Base-by-base conservation (phyloP, 2,797 vertebrate genomes). In the Leptodactylus fallax region DNA sequence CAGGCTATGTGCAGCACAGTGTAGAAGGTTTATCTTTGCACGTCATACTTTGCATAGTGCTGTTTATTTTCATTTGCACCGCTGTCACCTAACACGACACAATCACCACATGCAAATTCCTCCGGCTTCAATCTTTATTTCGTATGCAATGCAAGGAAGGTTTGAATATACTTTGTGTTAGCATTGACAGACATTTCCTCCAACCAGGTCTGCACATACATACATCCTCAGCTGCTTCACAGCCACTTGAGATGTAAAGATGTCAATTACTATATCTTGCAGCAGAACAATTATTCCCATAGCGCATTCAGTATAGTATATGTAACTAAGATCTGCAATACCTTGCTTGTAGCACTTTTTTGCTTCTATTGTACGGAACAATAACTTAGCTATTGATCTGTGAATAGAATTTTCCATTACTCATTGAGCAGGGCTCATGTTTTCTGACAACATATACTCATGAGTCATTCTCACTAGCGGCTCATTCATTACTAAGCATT, bases 361-460 rank as follows among this genome's bases (percentile, higher is more conserved):
- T 71, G 65, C 23, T 56, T 83, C 25, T 17, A 21, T 71, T 56
- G 71, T 71, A 51, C 65, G 21, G 13, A 56, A 71, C 81, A 36
- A 56, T 71, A 71, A 49, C 23, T 71, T 36, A 21, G 9, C 63
- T 83, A 71, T 83, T 69, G 56, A 83, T 83, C 65, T 83, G 0
- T 53, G 51, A 19, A 36, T 36, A 69, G 81, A 83, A 71, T 47
- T 83, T 71, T 69, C 63, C 81, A 83, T 71, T 83, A 56, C 51
- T 83, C 65, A 36, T 12, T 36, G 61, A 17, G 47, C 81, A 36
- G 1, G 63, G 49, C 11, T 55, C 23, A 55, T 56, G 51, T 55
- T 83, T 51, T 71, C 81, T 83, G 23, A 25, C 49, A 49, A 69
- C 9, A 36, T 55, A 56, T 27, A 71, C 23, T 55, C 51, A 55